Base-by-base conservation (phyloP, 37 sponge, comb jelly and placozoan genomes). In the Chondrilla cf. caribensis region DNA sequence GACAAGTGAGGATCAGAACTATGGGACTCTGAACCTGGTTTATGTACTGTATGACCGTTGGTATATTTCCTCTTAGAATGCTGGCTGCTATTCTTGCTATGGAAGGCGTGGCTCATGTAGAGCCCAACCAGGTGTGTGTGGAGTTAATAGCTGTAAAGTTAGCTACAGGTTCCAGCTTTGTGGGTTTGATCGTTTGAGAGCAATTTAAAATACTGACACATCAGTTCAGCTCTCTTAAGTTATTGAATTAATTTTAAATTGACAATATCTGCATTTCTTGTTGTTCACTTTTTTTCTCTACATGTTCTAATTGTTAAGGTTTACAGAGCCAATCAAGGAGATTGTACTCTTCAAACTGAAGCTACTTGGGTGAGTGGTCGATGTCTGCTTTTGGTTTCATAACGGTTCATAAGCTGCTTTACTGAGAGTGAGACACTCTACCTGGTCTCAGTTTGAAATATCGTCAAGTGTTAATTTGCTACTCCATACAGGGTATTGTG, bases 401-500 rank as follows among this genome's bases (percentile, higher is more conserved):
- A n/a, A n/a, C n/a, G n/a, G n/a, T n/a, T n/a, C n/a, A n/a, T n/a
- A n/a, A n/a, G n/a, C n/a, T n/a, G n/a, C n/a, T 17, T 55, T 55
- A 17, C 37, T 36, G 26, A 9, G 70, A 11, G 8, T 65, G 33
- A 68, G 26, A 29, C 33, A 35, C 8, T 68, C 2, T 19, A n/a
- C 33, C 4, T 35, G 22, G 37, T 21, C 2, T 68, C 6, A 68
- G 31, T 11, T 11, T 29, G 64, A 29, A 2, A 43, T 1, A 73
- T 40, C 24, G 18, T 25, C 40, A 9, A 39, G 18, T 37, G 36
- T 0, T 62, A 9, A 83, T 6, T 42, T n/a, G n/a, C n/a, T n/a
- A n/a, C n/a, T n/a, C n/a, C n/a, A n/a, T n/a, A 33, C 54, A 79
- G 87, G 88, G 88, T 8, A 33, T 88, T 18, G 88, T 79, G 7